A percentile compares a stretch with the other conserved stretches of the same genome.
Evolutionary conservation across 2,113 vertebrate species (phyloP).

Genomic region (Notothenia coriiceps): DNA sequence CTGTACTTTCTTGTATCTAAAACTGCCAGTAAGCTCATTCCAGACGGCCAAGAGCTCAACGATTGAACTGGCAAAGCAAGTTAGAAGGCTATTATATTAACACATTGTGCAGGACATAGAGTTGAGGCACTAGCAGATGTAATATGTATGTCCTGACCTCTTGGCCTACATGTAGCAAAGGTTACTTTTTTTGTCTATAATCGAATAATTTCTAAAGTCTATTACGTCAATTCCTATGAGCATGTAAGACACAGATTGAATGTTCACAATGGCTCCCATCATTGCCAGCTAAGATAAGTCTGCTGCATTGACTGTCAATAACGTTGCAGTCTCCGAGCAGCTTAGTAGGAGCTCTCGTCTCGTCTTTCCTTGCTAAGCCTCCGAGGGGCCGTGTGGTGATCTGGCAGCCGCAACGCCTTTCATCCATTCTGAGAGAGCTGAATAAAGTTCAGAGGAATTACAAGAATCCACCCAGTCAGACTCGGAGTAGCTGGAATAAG

Average conservation of each 20-base stretch:
- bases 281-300: conserved; percentile 67
- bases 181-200: conserved; percentile 25
- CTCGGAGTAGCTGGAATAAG: conserved; percentile 51
- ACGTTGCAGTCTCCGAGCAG: conserved; percentile 69
- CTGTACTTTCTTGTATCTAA: not conserved
- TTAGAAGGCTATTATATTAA: not conserved
- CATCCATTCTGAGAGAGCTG: conserved; percentile 70
- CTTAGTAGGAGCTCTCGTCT: conserved; percentile 72
- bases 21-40: not conserved
- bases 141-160: conserved; percentile 23
- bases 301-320: conserved; percentile 72
- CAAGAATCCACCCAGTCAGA: conserved; percentile 71
- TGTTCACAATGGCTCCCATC: conserved; percentile 67
- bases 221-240: conserved; percentile 43
- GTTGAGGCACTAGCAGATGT: not conserved
- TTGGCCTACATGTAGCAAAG: conserved; percentile 15
- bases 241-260: conserved; percentile 61
- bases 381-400: conserved; percentile 60
- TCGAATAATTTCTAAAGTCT: conserved; percentile 36
- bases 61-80: not conserved
- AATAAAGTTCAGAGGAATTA: conserved; percentile 81
- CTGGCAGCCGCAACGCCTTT: conserved; percentile 65
- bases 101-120: not conserved
- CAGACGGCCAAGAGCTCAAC: not conserved
- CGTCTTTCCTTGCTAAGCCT: conserved; percentile 64